These are phyloP conservation scores for Oscheius sp. DNA, from an alignment of 2,888 invertebrate species.

Conservation along the genomic window DNA sequence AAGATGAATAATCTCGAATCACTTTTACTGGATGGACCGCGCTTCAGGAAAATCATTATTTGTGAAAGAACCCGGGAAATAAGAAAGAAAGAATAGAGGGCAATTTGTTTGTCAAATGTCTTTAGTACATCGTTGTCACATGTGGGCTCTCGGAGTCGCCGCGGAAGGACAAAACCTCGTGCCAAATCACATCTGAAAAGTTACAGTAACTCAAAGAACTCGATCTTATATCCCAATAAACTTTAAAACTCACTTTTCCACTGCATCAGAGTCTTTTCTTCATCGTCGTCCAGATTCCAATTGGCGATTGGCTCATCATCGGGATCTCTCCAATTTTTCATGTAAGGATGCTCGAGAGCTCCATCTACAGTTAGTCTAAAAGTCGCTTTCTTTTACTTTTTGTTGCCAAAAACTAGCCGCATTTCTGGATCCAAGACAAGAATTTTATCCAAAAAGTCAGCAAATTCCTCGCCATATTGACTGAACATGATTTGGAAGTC, in stretches of 20 bases:
- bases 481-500: conserved; percentile 48
- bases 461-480: conserved; percentile 39
- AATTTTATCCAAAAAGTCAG: conserved; percentile 63
- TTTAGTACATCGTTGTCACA: no score
- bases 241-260: conserved; percentile 56
- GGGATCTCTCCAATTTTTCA: conserved; percentile 50
- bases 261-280: conserved; percentile 45
- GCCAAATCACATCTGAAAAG: conserved; percentile 51
- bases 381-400: not conserved
- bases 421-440: conserved; percentile 65
- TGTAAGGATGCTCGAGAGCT: conserved; percentile 63
- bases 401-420: conserved; percentile 36
- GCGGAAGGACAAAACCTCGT: conserved; percentile 47
- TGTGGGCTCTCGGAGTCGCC: conserved; percentile 42
- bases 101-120: not conserved
- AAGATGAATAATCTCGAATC: not conserved
- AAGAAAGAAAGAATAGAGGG: conserved; percentile 15
- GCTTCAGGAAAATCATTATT: not conserved
- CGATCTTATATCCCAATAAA: not conserved
- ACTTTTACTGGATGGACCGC: not conserved
- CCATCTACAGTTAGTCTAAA: conserved; percentile 58
- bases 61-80: not conserved
- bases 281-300: conserved; percentile 57
- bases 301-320: conserved; percentile 62
- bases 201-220: no score